A percentile compares a stretch with the other conserved stretches of the same genome.
These are phyloP conservation scores for Caenorhabditis panamensis DNA, from an alignment of 2,888 invertebrate genomes.

Conservation along the genomic window DNA sequence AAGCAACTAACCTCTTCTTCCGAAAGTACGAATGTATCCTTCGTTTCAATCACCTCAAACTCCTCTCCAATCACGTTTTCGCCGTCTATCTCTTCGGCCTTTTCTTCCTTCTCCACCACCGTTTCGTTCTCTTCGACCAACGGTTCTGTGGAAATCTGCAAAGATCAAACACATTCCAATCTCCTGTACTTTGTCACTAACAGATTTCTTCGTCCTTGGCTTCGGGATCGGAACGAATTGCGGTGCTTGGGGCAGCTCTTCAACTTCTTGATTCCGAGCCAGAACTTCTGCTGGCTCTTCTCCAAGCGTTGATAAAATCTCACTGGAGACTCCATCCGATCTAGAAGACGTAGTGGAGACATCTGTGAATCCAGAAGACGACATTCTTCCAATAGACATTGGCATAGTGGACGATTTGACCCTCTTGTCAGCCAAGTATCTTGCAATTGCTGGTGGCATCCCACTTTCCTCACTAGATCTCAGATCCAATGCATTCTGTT, in stretches of 20 bases:
- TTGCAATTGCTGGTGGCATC: conserved; percentile 22
- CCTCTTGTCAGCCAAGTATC: conserved; percentile 28
- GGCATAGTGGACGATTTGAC: conserved; percentile 38
- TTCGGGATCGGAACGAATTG: conserved; percentile 37
- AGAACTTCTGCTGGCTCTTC: conserved; percentile 32
- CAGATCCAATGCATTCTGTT: conserved; percentile 53
- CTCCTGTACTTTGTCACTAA: conserved; percentile 1
- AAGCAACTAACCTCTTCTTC: conserved; percentile 30
- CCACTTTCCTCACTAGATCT: conserved; percentile 26
- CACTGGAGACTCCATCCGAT: conserved; percentile 26
- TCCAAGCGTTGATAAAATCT: conserved; percentile 21
- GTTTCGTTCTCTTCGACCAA: conserved; percentile 19
- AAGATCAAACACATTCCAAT: neutral
- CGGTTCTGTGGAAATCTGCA: conserved; percentile 52
- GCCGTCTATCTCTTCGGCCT: conserved; percentile 12
- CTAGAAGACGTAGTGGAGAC: conserved; percentile 50
- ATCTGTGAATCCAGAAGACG: conserved; percentile 46
- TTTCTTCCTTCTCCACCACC: no score
- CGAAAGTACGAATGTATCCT: neutral
- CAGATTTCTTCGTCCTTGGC: conserved; percentile 43
- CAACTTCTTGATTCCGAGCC: conserved; percentile 1
- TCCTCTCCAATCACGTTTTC: conserved; percentile 51
- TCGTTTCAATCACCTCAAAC: conserved; percentile 36
- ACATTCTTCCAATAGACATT: conserved; percentile 37
- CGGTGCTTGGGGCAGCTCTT: no score